Evolutionary conservation across 2,113 vertebrate species (phyloP).

Genomic region (Indri indri): DNA sequence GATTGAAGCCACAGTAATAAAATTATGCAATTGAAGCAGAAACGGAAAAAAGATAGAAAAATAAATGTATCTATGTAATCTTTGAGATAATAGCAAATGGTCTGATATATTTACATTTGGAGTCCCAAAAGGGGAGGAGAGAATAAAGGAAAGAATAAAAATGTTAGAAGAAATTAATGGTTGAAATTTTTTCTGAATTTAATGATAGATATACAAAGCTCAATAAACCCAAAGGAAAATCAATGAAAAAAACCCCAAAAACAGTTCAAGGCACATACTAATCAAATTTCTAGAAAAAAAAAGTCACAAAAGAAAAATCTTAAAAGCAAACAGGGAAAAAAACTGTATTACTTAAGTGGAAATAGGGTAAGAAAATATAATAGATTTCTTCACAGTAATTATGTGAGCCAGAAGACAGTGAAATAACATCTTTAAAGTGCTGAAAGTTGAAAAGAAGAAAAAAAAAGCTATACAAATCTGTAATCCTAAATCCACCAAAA

Average conservation of each 20-base stretch:
- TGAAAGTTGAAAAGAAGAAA: neutral
- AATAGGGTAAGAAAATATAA: neutral
- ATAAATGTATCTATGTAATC: neutral
- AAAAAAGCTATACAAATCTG: neutral
- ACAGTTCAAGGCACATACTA: neutral
- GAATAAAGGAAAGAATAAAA: neutral
- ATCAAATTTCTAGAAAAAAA: neutral
- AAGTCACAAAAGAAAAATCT: neutral
- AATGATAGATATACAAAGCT: neutral
- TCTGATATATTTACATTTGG: neutral
- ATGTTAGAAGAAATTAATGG: neutral
- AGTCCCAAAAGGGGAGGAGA: neutral
- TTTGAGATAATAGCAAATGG: neutral
- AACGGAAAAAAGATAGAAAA: neutral
- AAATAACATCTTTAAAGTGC: neutral
- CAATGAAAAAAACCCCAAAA: neutral
- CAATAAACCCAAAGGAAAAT: neutral
- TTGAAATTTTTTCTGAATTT: neutral
- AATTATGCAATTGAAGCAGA: neutral
- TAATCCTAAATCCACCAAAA: slow-evolving; percentile 24
- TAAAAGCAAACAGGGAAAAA: neutral
- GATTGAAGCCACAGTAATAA: neutral
- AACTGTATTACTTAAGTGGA: neutral
- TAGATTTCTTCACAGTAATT: neutral
- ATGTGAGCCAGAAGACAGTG: neutral